Percentiles rank a stretch among this genome's conserved stretches.
Conservation (phyloP, 53 echinoderm and acorn worm species). For the Astropecten irregularis region DNA sequence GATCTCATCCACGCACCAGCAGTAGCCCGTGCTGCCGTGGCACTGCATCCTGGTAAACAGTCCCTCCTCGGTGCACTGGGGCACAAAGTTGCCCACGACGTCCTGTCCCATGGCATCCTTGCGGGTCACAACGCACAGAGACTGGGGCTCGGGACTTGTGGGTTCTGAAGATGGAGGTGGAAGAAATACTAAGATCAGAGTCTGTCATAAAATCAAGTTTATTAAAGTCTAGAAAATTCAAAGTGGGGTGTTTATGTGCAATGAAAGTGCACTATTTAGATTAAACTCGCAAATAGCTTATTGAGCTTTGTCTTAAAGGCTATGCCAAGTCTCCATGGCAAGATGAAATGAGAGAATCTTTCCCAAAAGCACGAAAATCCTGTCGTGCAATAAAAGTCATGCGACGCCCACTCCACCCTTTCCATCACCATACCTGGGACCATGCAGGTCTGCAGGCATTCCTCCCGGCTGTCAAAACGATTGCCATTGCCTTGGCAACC, state of each 20-base stretch:
- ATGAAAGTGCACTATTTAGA: too few species aligned
- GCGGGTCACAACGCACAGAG: slow-evolving; percentile 17
- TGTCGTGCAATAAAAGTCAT: too few species aligned
- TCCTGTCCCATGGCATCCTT: neutral
- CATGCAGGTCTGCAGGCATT: slow-evolving; percentile 74
- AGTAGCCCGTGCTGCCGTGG: slow-evolving; percentile 73
- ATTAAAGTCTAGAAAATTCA: too few species aligned
- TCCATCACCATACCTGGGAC: too few species aligned
- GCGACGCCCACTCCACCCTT: too few species aligned
- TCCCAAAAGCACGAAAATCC: too few species aligned
- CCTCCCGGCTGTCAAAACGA: slow-evolving; percentile 66
- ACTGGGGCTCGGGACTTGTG: slow-evolving; percentile 15
- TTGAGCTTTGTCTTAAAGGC: too few species aligned
- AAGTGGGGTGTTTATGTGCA: too few species aligned
- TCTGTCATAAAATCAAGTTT: too few species aligned
- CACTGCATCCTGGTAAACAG: slow-evolving; percentile 78
- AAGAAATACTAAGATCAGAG: neutral
- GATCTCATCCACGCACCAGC: slow-evolving; percentile 87
- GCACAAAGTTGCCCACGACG: slow-evolving; percentile 49
- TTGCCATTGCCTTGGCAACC: slow-evolving; percentile 96
- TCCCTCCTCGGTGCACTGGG: slow-evolving; percentile 75
- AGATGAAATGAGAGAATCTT: too few species aligned
- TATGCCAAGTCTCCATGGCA: too few species aligned
- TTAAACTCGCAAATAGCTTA: too few species aligned
- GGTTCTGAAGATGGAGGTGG: neutral